Evolutionary conservation across 2,888 invertebrate species (phyloP).

Genomic region (Erynnis tages): DNA sequence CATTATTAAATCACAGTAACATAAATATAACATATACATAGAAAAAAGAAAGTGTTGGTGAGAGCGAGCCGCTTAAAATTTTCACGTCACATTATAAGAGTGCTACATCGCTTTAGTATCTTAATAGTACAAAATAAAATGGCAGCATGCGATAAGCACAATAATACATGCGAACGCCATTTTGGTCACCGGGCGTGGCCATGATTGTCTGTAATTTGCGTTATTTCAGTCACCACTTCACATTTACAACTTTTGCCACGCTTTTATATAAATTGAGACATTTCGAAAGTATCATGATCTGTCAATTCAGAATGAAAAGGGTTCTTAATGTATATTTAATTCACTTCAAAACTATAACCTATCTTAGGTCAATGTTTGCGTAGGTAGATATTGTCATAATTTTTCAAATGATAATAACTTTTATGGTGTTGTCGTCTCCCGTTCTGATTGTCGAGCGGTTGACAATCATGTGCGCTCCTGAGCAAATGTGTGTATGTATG

Average conservation of each 20-base stretch:
- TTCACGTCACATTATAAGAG: background rate
- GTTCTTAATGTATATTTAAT: too few species aligned
- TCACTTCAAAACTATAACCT: too few species aligned
- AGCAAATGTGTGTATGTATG: too few species aligned
- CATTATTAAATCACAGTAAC: too few species aligned
- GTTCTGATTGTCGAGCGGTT: too few species aligned
- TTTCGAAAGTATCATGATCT: too few species aligned
- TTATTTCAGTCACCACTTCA: constrained; percentile 60
- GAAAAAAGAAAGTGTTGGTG: background rate
- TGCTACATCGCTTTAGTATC: constrained; percentile 11
- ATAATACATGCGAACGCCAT: constrained; percentile 63
- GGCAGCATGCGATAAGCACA: constrained; percentile 21
- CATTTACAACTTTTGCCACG: constrained; percentile 68
- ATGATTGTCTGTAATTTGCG: constrained; percentile 39
- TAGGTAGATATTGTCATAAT: too few species aligned
- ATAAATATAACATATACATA: background rate
- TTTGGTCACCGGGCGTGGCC: constrained; percentile 55
- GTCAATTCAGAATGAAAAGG: too few species aligned
- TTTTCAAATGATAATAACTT: too few species aligned
- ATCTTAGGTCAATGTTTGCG: too few species aligned
- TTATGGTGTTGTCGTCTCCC: too few species aligned
- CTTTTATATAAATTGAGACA: constrained; percentile 66
- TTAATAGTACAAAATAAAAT: constrained; percentile 14
- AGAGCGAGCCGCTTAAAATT: background rate
- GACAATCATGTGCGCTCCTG: too few species aligned